phyloP scores from a whole-genome alignment of 2,797 vertebrate genomes.

The Chelon labrosus region DNA sequence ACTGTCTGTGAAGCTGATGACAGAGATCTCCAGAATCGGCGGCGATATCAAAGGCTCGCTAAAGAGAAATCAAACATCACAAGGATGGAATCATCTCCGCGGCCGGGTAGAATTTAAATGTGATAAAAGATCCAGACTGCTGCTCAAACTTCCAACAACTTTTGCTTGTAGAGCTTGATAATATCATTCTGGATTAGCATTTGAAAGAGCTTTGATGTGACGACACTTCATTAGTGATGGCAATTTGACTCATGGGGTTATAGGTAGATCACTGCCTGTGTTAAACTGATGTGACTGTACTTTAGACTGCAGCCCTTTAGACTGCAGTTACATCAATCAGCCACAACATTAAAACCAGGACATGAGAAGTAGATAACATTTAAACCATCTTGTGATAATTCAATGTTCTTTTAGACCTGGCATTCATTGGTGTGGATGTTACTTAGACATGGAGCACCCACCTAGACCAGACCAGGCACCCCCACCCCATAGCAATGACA shows the following conservation, averaged over 20 bases:
- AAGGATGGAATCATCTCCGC: constrained; percentile 17
- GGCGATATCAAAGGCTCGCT: constrained; percentile 11
- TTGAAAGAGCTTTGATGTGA: constrained; percentile 9
- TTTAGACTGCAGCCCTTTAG: too few relatives aligned
- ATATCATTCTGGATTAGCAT: constrained; percentile 3
- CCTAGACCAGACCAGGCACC: too few relatives aligned
- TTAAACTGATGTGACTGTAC: too few relatives aligned
- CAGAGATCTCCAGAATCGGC: constrained; percentile 32
- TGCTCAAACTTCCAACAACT: not conserved
- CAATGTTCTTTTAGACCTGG: too few relatives aligned
- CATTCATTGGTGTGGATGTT: too few relatives aligned
- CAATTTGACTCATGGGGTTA: not conserved
- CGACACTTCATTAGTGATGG: constrained; percentile 8
- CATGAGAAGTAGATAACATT: too few relatives aligned
- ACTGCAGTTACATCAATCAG: too few relatives aligned
- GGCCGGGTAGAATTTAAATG: constrained; percentile 12
- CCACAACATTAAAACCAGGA: too few relatives aligned
- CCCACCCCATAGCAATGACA: too few relatives aligned
- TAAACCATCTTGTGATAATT: too few relatives aligned
- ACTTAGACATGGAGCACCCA: too few relatives aligned
- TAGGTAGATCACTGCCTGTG: not conserved
- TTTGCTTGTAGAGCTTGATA: not conserved
- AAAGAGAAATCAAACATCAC: constrained; percentile 13
- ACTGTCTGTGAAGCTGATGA: constrained; percentile 25
- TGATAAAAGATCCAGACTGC: not conserved